Conservation (phyloP, 2,113 vertebrate genomes). For the Herpetotheres cachinnans region DNA sequence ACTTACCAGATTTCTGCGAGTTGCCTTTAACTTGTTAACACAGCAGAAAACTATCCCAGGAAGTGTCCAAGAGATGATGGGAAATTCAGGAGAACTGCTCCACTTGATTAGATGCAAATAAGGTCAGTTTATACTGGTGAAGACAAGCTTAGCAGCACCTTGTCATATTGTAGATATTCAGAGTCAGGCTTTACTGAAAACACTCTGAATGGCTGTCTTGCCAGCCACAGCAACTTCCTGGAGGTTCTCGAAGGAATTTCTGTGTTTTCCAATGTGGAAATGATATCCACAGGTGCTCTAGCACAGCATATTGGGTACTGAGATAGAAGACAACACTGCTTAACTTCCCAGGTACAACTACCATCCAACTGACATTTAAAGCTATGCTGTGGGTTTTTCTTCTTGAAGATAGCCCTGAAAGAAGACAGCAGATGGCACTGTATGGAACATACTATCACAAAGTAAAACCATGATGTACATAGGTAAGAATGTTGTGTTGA, state of each 20-base stretch:
- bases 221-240: neutral
- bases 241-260: neutral
- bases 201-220: neutral
- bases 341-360: neutral
- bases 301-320: neutral
- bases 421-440: neutral
- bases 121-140: neutral
- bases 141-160: neutral
- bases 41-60: neutral
- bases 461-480: neutral
- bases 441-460: neutral
- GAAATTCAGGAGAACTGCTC: neutral
- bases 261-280: neutral
- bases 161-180: neutral
- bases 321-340: neutral
- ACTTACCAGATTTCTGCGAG: rapidly evolving
- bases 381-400: neutral
- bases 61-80: neutral
- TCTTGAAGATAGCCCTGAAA: neutral
- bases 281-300: neutral
- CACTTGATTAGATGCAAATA: neutral
- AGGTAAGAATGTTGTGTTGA: neutral
- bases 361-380: neutral
- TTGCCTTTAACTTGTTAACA: neutral
- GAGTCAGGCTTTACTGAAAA: neutral